Percentiles rank a stretch among this genome's conserved stretches.
Conservation (phyloP, 2,113 vertebrate species). For the Edolisoma coerulescens region DNA sequence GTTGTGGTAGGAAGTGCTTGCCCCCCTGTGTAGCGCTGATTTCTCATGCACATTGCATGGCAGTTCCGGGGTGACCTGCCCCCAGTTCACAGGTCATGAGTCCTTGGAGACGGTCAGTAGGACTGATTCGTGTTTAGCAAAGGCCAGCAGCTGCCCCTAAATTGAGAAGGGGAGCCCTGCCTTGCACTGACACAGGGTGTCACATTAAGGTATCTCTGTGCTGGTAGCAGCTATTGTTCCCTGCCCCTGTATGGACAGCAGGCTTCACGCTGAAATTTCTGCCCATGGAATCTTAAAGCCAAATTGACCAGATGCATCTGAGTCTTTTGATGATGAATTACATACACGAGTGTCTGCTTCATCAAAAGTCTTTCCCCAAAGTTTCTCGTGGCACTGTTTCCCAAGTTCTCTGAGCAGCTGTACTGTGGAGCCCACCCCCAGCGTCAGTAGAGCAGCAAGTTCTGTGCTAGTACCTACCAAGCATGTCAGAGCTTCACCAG, state of each 20-base stretch:
- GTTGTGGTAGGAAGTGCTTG: slow-evolving; percentile 35
- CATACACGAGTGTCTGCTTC: not conserved
- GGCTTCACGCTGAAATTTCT: not conserved
- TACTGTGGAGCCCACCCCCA: not conserved
- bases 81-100: not conserved
- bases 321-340: not conserved
- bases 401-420: not conserved
- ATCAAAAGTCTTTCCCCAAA: not conserved
- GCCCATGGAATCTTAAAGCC: not conserved
- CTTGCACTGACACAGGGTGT: not conserved
- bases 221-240: not conserved
- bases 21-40: not conserved
- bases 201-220: not conserved
- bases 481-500: not conserved
- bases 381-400: not conserved
- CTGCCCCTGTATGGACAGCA: not conserved
- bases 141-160: not conserved
- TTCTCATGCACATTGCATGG: slow-evolving; percentile 57
- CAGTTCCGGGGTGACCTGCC: not conserved
- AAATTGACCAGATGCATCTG: not conserved
- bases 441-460: not conserved
- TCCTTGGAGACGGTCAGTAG: not conserved
- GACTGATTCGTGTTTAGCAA: not conserved
- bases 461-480: not conserved
- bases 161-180: not conserved